phyloP scores from a whole-genome alignment of 2,797 vertebrate species.

The Leucoraja ocellata region DNA sequence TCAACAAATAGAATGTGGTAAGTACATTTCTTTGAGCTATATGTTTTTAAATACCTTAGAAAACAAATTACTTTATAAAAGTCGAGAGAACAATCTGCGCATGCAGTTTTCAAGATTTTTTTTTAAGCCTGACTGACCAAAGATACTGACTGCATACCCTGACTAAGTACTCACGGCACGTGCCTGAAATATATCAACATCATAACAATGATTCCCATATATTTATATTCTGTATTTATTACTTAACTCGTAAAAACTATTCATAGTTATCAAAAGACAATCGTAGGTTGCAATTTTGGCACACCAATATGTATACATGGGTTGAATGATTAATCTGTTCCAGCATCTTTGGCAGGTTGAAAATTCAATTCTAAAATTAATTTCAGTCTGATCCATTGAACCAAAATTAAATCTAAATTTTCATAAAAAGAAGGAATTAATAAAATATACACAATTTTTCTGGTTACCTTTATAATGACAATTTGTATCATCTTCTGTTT shows the following conservation, averaged over 20 bases:
- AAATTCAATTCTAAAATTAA: not conserved
- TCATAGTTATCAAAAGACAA: not conserved
- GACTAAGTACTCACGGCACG: no score
- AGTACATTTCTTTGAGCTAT: no score
- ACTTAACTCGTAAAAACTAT: not conserved
- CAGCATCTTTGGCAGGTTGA: not conserved
- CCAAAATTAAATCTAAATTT: not conserved
- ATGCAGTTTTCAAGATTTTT: no score
- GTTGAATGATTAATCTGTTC: not conserved
- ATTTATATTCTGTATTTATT: not conserved
- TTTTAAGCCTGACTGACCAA: no score
- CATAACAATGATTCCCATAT: not conserved
- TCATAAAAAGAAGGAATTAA: not conserved
- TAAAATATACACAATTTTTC: not conserved
- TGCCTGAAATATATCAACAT: not conserved
- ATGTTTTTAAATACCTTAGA: no score
- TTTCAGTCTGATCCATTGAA: not conserved
- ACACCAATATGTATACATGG: not conserved
- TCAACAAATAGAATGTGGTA: no score
- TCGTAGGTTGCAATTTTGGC: not conserved
- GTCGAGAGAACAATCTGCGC: no score
- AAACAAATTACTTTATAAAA: no score
- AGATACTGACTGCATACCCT: no score
- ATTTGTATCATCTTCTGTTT: slow-evolving; percentile 5
- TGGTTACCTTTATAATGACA: slow-evolving; percentile 32